Base-by-base conservation (phyloP, 1,140 invertebrate species). In the Drosophila quadrilineata region DNA sequence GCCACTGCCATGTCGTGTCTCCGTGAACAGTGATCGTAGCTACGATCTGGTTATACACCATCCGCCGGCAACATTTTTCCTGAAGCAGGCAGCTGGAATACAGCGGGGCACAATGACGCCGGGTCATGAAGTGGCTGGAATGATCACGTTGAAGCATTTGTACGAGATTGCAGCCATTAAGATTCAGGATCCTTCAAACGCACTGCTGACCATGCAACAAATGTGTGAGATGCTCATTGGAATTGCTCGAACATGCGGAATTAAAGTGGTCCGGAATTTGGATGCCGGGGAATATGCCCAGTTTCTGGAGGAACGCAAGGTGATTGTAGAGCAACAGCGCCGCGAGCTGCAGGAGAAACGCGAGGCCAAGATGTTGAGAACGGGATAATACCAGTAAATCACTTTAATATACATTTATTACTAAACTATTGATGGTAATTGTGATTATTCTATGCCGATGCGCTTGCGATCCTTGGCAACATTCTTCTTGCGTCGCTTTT, bases 161-260 rank as follows among this genome's bases (percentile, higher is more conserved):
- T 99, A 99, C 91, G 98, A 99, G 93, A 99, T 99, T 86, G 98
- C 98, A 0, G 93, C 94, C 90, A 96, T 99, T 2, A 99, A 99
- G 91, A 91, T 93, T 9, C 88, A 95, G 89, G 98, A 99, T 91
- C 95, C 95, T 17, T 90, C 93, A 6, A 91, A 95, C 69, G 92
- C 94, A 53, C 90, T 93, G 19, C 84, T 93, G 6, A 90, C 64
- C 22, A 79, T 91, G 76, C 49, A 91, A 90, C 92, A 95, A 82
- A 93, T 98, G 74, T 98, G 96, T 89, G 91, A 93, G 80, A 92
- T 93, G 91, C 82, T 99, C 9, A 93, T 98, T 67, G 93, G 93
- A 8, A 91, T 92, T 52, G 96, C 97, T 8, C 92, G 93, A 63
- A 93, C 93, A 2, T 93, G 94, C 90, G 98, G 97, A 1, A 95